Conservation (phyloP, 2,797 vertebrate genomes). For the Scleropages formosus region DNA sequence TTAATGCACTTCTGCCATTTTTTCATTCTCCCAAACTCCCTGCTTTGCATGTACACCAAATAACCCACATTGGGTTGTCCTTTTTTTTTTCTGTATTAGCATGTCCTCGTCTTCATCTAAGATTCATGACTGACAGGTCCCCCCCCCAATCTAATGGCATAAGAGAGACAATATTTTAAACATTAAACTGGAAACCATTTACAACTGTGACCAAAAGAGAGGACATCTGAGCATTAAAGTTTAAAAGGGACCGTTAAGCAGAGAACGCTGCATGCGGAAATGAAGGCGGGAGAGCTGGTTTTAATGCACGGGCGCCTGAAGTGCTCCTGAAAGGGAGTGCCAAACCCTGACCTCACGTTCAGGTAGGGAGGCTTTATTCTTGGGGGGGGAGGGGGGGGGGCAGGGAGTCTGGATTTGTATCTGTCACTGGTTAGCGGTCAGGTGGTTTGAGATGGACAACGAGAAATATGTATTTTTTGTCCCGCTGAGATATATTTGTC, state of each 20-base stretch:
- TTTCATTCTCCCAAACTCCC: constrained; percentile 68
- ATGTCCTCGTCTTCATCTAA: constrained; percentile 81
- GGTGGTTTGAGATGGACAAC: too few relatives aligned
- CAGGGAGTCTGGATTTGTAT: too few relatives aligned
- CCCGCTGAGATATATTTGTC: too few relatives aligned
- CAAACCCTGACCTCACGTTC: constrained; percentile 73
- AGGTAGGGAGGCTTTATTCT: background rate
- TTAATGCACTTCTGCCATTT: constrained; percentile 65
- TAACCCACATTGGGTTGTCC: constrained; percentile 77
- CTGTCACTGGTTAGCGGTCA: too few relatives aligned
- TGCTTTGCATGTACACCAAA: constrained; percentile 85
- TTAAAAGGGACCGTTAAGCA: constrained; percentile 82
- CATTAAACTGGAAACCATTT: constrained; percentile 99
- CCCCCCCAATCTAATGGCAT: constrained; percentile 86
- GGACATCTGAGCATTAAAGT: constrained; percentile 90
- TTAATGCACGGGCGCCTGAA: constrained; percentile 61
- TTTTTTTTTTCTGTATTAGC: constrained; percentile 86
- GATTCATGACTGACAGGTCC: constrained; percentile 89
- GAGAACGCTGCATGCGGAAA: constrained; percentile 60
- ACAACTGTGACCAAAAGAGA: constrained; percentile 93
- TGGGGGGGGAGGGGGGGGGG: too few relatives aligned
- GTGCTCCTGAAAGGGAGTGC: constrained; percentile 67
- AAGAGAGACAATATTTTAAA: constrained; percentile 98
- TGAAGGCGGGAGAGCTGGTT: constrained; percentile 42
- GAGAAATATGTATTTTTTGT: too few relatives aligned